These are phyloP conservation scores for Catalaphyllia jardinei DNA, from an alignment of 64 coral and sea anemone species.

Conservation along the genomic window DNA sequence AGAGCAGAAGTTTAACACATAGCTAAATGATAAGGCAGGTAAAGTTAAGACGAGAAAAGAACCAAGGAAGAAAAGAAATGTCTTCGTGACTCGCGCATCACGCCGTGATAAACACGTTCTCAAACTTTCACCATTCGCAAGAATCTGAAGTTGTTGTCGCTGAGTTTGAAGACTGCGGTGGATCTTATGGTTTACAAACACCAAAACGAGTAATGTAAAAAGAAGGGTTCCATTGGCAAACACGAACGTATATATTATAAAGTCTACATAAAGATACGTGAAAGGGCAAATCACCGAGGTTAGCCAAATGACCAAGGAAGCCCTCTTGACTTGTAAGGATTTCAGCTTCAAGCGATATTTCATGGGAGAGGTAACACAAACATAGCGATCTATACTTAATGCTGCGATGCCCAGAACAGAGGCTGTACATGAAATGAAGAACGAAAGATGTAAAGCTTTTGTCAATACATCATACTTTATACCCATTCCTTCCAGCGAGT, in stretches of 20 bases:
- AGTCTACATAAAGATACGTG: constrained; percentile 77
- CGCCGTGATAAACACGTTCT: constrained; percentile 12
- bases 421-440: constrained; percentile 83
- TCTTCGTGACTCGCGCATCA: constrained; percentile 20
- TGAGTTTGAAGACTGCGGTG: constrained; percentile 30
- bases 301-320: constrained; percentile 64
- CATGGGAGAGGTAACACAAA: constrained; percentile 61
- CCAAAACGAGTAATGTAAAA: constrained; percentile 66
- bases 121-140: neutral
- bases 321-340: constrained; percentile 39
- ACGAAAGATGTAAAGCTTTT: constrained; percentile 71
- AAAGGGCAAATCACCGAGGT: constrained; percentile 47
- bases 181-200: constrained; percentile 58
- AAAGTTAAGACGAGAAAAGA: constrained; percentile 37
- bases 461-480: constrained; percentile 29
- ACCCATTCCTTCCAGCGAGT: constrained; percentile 61
- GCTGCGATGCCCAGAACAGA: constrained; percentile 79
- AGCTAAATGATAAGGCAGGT: constrained; percentile 46
- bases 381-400: constrained; percentile 77
- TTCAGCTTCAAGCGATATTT: constrained; percentile 57
- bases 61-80: constrained; percentile 36
- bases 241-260: constrained; percentile 78
- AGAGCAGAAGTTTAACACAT: constrained; percentile 48
- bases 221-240: constrained; percentile 75
- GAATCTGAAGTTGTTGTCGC: constrained; percentile 33